Conservation (phyloP, 1,140 invertebrate species). For the Ceratosolen solmsi region DNA sequence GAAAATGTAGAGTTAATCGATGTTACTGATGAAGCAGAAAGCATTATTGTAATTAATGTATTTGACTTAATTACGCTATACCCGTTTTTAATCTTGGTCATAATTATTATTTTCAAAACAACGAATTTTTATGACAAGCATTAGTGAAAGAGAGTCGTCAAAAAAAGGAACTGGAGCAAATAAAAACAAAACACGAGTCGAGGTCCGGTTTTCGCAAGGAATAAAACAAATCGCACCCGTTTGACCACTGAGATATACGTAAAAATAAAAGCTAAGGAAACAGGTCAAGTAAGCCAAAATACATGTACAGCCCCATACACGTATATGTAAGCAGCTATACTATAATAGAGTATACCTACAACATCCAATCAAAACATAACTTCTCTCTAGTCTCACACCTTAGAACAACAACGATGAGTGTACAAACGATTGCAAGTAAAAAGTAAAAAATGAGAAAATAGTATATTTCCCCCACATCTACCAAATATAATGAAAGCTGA, state of each 20-base stretch:
- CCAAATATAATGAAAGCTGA: no score
- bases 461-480: no score
- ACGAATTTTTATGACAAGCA: background rate
- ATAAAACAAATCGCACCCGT: slow-evolving; percentile 26
- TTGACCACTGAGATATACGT: slow-evolving; percentile 14
- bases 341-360: background rate
- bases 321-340: background rate
- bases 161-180: background rate
- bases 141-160: slow-evolving; percentile 5
- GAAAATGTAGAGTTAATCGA: background rate
- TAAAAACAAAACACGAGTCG: background rate
- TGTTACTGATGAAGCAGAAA: background rate
- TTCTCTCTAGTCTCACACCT: slow-evolving; percentile 31
- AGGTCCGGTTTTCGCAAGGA: slow-evolving; percentile 4
- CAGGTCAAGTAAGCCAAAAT: slow-evolving; percentile 24
- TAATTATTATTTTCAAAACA: slow-evolving; percentile 4
- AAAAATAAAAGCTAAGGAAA: slow-evolving; percentile 25
- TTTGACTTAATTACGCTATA: background rate
- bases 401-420: background rate
- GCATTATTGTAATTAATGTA: background rate
- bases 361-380: slow-evolving; percentile 33
- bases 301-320: background rate
- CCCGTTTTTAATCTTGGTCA: background rate
- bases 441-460: slow-evolving; percentile 7
- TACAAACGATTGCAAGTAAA: background rate